These are phyloP conservation scores for Columba janthina DNA, from an alignment of 2,113 vertebrate species.

Conservation along the genomic window DNA sequence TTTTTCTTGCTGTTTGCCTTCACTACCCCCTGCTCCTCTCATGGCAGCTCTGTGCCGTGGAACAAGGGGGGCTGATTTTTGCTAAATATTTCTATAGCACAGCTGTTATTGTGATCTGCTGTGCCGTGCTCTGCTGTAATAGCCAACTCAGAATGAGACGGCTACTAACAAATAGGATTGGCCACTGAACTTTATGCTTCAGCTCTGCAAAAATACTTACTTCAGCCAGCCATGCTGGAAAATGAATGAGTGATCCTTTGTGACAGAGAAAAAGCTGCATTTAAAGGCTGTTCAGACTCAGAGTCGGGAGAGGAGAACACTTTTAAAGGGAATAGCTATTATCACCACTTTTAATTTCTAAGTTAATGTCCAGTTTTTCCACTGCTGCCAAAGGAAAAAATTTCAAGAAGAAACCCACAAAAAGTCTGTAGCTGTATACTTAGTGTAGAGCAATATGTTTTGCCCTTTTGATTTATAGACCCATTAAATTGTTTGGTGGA, in stretches of 20 bases:
- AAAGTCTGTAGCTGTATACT: background rate
- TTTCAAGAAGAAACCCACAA: background rate
- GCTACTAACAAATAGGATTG: background rate
- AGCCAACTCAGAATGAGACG: background rate
- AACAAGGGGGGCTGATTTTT: background rate
- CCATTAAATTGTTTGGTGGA: background rate
- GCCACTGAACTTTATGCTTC: background rate
- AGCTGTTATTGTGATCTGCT: background rate
- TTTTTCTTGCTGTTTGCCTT: background rate
- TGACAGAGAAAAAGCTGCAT: background rate
- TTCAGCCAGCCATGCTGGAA: background rate
- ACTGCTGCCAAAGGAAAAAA: background rate
- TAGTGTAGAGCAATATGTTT: background rate
- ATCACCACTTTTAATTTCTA: background rate
- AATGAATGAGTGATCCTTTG: background rate
- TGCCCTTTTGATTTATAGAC: background rate
- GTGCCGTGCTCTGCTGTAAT: background rate
- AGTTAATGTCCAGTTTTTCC: background rate
- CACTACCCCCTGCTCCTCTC: background rate
- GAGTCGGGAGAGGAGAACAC: background rate
- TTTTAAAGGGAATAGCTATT: background rate
- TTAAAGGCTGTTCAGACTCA: background rate
- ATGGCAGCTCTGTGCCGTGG: background rate
- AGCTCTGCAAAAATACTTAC: background rate
- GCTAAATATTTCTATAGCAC: background rate